Percentiles rank a stretch among this genome's conserved stretches.
Evolutionary conservation across 2,797 vertebrate species (phyloP).

Genomic region (Melanotaenia parkinsoni): DNA sequence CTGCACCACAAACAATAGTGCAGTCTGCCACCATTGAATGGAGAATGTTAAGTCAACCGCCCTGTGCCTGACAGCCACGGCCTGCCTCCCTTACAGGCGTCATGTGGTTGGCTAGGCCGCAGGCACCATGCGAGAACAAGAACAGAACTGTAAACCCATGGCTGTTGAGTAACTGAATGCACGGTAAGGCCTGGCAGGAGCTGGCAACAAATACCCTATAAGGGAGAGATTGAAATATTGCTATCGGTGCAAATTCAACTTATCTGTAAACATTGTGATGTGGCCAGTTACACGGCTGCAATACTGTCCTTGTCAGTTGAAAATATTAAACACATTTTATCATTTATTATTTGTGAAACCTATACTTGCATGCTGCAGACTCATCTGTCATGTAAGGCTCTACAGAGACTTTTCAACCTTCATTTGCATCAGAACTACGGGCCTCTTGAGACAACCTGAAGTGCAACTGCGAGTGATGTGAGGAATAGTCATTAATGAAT

Average conservation of each 20-base stretch:
- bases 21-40: slow-evolving; percentile 68
- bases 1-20: slow-evolving; percentile 75
- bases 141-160: slow-evolving; percentile 47
- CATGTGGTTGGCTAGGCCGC: slow-evolving; percentile 56
- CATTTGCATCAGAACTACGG: background rate
- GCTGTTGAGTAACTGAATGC: slow-evolving; percentile 39
- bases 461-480: slow-evolving; percentile 8
- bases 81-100: slow-evolving; percentile 65
- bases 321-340: background rate
- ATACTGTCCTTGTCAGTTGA: background rate
- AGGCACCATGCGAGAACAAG: slow-evolving; percentile 54
- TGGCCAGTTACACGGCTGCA: background rate
- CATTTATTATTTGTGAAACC: background rate
- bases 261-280: slow-evolving; percentile 8
- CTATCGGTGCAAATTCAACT: background rate
- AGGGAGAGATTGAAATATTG: slow-evolving; percentile 10
- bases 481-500: slow-evolving; percentile 19
- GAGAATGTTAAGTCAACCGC: slow-evolving; percentile 63
- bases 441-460: background rate
- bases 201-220: slow-evolving; percentile 11
- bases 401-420: background rate
- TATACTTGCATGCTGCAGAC: background rate
- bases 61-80: slow-evolving; percentile 58
- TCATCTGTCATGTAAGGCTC: background rate
- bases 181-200: slow-evolving; percentile 30